Percentiles rank a stretch among this genome's conserved stretches.
Evolutionary conservation across 2,113 vertebrate genomes (phyloP).

Genomic region (Rhagologus leucostigma): DNA sequence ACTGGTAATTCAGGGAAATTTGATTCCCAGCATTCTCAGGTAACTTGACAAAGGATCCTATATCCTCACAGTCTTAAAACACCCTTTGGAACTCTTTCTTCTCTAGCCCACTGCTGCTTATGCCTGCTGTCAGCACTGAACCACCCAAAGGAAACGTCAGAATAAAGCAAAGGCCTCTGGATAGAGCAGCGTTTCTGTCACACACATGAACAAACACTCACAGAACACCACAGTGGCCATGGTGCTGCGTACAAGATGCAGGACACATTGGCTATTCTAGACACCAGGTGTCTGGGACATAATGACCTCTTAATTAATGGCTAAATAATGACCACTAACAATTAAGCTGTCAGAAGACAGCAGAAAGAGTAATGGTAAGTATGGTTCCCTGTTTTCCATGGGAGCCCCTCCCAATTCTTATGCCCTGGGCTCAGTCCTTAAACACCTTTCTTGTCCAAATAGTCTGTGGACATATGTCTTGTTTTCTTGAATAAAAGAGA

Average conservation of each 20-base stretch:
- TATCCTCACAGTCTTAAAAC: not conserved
- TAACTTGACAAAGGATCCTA: not conserved
- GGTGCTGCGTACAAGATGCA: rapidly evolving
- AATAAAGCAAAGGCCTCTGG: not conserved
- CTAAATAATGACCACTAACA: conserved; percentile 8
- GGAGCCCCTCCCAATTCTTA: not conserved
- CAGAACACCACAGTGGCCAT: not conserved
- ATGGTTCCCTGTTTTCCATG: not conserved
- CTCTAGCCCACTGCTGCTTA: not conserved
- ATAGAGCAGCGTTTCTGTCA: not conserved
- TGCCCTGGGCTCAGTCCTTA: not conserved
- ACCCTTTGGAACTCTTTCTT: not conserved
- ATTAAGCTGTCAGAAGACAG: not conserved
- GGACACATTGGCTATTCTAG: not conserved
- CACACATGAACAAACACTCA: not conserved
- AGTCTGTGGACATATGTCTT: not conserved
- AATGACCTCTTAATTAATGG: conserved; percentile 40
- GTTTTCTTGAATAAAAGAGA: not conserved
- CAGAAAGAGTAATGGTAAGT: not conserved
- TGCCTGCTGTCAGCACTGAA: not conserved
- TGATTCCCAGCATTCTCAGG: not conserved
- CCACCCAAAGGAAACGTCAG: not conserved
- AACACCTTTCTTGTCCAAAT: not conserved
- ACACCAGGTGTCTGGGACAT: not conserved
- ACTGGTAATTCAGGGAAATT: not conserved